Evolutionary conservation across 2,113 vertebrate genomes (phyloP), one percentile per base, ranked within the genome.

Genomic region (Caranx melampygus): DNA sequence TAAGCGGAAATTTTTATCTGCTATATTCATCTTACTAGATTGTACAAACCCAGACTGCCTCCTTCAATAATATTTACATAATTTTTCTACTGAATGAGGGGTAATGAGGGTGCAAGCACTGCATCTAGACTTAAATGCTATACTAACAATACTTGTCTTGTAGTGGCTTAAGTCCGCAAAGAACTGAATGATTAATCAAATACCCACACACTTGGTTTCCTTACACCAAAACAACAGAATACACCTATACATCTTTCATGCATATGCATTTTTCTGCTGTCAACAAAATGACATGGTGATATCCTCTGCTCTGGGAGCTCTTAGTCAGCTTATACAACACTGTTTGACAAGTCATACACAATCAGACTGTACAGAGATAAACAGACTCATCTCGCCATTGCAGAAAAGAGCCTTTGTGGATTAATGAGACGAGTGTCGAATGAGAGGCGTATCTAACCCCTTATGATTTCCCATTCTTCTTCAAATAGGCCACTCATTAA

Each of bases 401-500:
- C 59, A 87, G 83, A 78, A 61, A 68, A 70, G n/a, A 77, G 31
- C 47, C 45, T 75, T 73, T 84, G 78, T 80, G 78, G 74, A 64
- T 69, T 37, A 68, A 51, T 54, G 75, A 87, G 40, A 85, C 20
- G 35, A 74, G 64, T 33, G 62, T 61, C 11, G 21, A 87, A 87
- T 72, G 78, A 68, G 74, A 86, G 55, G 45, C 84, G 79, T 63
- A 76, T 82, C 84, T 75, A 83, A 82, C 78, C 84, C 54, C 66
- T 60, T 74, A 33, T 68, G 84, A 83, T 81, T 74, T 74, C 21
- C 63, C 49, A 79, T 81, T 83, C 75, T 80, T 78, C 59, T 85
- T 83, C 86, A 87, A 90, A 92, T 73, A 87, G 78, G 81, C 83
- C 61, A 80, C 79, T 81, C 88, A 69, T 89, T 92, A 91, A 92